Evolutionary conservation across 2,797 vertebrate species (phyloP).

Genomic region (Diplodus sargus): DNA sequence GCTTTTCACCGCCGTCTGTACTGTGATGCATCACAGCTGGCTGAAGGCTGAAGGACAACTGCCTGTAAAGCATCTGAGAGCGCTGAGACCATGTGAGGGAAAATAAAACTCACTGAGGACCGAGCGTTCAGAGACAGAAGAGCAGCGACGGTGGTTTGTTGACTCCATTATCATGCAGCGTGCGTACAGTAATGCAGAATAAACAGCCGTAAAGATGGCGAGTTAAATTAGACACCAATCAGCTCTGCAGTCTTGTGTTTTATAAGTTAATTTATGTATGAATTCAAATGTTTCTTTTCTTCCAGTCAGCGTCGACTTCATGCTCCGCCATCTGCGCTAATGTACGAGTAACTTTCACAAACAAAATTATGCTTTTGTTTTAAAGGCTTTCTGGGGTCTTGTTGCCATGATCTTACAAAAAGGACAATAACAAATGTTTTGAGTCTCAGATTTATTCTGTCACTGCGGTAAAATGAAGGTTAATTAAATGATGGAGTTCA

Average conservation of each 20-base stretch:
- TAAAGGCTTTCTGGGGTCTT: not conserved
- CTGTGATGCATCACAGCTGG: constrained; percentile 8
- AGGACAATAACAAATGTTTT: too few species aligned
- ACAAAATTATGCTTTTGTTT: not conserved
- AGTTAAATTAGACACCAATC: constrained; percentile 53
- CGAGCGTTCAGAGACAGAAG: constrained; percentile 17
- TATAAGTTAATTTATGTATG: constrained; percentile 21
- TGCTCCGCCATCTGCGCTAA: not conserved
- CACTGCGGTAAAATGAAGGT: not conserved
- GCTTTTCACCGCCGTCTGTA: not conserved
- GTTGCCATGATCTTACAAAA: too few species aligned
- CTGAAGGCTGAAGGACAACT: constrained; percentile 37
- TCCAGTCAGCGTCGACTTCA: not conserved
- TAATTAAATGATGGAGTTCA: not conserved
- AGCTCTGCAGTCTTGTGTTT: constrained; percentile 39
- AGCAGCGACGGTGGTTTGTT: constrained; percentile 23
- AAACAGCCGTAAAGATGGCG: constrained; percentile 46
- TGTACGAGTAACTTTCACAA: constrained; percentile 1
- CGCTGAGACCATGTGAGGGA: constrained; percentile 16
- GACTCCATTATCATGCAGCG: constrained; percentile 33
- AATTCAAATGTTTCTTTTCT: not conserved
- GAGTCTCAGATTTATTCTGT: not conserved
- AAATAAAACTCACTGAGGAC: constrained; percentile 34
- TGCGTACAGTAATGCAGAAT: constrained; percentile 35
- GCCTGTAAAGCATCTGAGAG: constrained; percentile 17